Evolutionary conservation across 2,888 invertebrate genomes (phyloP).

Genomic region (Cepaea hortensis): DNA sequence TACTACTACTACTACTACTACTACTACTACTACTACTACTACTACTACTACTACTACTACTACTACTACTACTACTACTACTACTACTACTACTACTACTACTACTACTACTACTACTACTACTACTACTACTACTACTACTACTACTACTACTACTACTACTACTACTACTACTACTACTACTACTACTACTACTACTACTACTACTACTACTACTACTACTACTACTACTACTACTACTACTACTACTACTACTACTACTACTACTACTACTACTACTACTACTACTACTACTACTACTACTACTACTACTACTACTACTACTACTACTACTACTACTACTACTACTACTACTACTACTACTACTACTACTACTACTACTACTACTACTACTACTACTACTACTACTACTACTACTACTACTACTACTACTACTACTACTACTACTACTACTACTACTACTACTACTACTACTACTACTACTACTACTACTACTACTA

Average conservation of each 20-base stretch:
- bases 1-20: slow-evolving; percentile 22
- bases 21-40: slow-evolving; percentile 51
- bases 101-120: slow-evolving; percentile 50
- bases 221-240: slow-evolving; percentile 41
- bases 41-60: slow-evolving; percentile 48
- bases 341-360: slow-evolving; percentile 38
- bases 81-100: neutral
- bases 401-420: no score
- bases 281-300: slow-evolving; percentile 49
- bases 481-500: neutral
- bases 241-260: neutral
- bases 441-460: slow-evolving; percentile 51
- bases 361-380: slow-evolving; percentile 50
- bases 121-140: slow-evolving; percentile 49
- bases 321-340: no score
- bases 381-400: slow-evolving; percentile 48
- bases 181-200: slow-evolving; percentile 48
- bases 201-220: slow-evolving; percentile 49
- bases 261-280: slow-evolving; percentile 45
- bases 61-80: slow-evolving; percentile 13
- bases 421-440: slow-evolving; percentile 22
- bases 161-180: neutral
- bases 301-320: slow-evolving; percentile 45
- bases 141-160: slow-evolving; percentile 24
- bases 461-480: slow-evolving; percentile 48